phyloP scores from a whole-genome alignment of 1,140 invertebrate species.

The Agraylea sexmaculata region DNA sequence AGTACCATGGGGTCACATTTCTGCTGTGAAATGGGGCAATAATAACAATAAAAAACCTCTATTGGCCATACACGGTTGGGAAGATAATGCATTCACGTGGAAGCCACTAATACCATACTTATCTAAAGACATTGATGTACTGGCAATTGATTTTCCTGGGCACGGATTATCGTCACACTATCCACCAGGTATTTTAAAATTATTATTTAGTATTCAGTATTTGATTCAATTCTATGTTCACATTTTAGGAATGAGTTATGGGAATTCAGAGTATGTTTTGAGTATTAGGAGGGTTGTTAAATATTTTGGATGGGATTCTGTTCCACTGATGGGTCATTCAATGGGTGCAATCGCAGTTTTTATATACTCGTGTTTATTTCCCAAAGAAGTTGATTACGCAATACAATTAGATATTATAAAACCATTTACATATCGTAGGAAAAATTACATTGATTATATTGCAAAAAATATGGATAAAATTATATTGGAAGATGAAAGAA shows the following conservation, averaged over 20 bases:
- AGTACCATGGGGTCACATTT: conserved; percentile 52
- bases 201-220: no score
- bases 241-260: conserved; percentile 44
- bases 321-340: conserved; percentile 56
- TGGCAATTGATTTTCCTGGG: conserved; percentile 59
- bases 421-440: conserved; percentile 29
- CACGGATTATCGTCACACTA: conserved; percentile 59
- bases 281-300: conserved; percentile 45
- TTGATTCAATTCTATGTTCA: background rate
- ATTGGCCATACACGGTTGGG: conserved; percentile 63
- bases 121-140: conserved; percentile 41
- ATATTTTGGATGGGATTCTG: conserved; percentile 55
- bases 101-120: conserved; percentile 53
- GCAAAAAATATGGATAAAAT: conserved; percentile 33
- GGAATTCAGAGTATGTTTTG: conserved; percentile 42
- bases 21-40: conserved; percentile 58
- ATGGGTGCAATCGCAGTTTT: conserved; percentile 49
- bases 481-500: conserved; percentile 32
- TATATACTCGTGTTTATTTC: conserved; percentile 44
- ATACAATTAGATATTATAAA: conserved; percentile 51
- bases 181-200: conserved; percentile 43
- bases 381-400: conserved; percentile 46
- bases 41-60: conserved; percentile 49
- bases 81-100: conserved; percentile 63
- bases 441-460: conserved; percentile 22